Base-by-base conservation (phyloP, 2,797 vertebrate species). In the Pelodytes ibericus region DNA sequence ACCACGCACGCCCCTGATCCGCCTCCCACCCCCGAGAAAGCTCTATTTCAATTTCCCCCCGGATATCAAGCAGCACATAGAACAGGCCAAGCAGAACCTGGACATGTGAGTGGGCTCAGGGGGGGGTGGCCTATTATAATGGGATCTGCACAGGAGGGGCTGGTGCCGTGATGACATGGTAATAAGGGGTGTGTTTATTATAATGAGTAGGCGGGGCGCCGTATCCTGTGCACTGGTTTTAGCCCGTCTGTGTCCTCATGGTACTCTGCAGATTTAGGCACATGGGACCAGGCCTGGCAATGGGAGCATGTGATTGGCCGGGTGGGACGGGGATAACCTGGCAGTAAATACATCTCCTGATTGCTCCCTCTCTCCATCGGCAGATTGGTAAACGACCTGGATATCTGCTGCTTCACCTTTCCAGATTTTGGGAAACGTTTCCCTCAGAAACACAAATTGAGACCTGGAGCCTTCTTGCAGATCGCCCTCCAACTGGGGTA, bases 311-410 rank as follows among this genome's bases (percentile, higher is more conserved):
- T 5, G 33, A 36, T 36, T 36, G 33, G 33, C 33, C 11, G 33
- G 41, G 3, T 1, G 41, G 6, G 41, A 16, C 15, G 13, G 13
- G 1, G 41, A 16, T 8, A 10, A 1, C 8, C 3, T 44, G 2
- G 41, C 2, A 15, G n/a, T 53, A 6, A 0, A 39, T 39, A 13
- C 36, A 39, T 39, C 7, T 53, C 22, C n/a, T 53, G n/a, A 6
- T 11, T 18, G 13, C 63, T 67, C 7, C 0, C 10, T 15, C 56
- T 15, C 20, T 18, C 18, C 84, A n/a, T n/a, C n/a, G n/a, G n/a
- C n/a, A 95, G 94, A 78, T 84, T 94, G 70, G 94, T 94, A 72
- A 94, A 92, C 0, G 93, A 95, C 82, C 88, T 95, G 27, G 94
- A 95, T 22, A 92, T 95, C 81, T 91, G 89, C 16, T 93, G 93